Conservation (phyloP, 2,888 invertebrate species). For the Trichopoda pennipes region DNA sequence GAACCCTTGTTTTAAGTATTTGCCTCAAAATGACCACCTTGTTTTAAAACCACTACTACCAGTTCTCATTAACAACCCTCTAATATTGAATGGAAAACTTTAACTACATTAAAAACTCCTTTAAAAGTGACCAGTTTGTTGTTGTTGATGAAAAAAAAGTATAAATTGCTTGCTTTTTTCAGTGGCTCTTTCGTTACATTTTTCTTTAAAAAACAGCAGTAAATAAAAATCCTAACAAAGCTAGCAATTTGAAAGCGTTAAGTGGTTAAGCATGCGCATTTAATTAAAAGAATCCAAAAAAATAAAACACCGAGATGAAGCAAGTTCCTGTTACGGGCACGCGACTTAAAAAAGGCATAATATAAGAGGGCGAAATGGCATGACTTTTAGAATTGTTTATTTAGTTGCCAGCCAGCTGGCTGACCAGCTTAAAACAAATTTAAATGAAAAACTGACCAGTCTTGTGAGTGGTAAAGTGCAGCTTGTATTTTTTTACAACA, state of each 20-base stretch:
- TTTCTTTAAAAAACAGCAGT: background rate
- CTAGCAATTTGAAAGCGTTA: constrained; percentile 53
- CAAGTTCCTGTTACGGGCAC: constrained; percentile 38
- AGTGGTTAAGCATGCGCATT: constrained; percentile 67
- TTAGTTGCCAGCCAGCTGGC: constrained; percentile 13
- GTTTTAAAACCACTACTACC: background rate
- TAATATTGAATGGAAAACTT: constrained; percentile 3
- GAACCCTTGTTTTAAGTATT: background rate
- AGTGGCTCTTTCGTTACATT: constrained; percentile 7
- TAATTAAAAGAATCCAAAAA: constrained; percentile 54
- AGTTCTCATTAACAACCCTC: constrained; percentile 25
- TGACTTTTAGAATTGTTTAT: constrained; percentile 20
- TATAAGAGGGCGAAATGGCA: constrained; percentile 16
- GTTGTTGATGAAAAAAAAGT: background rate
- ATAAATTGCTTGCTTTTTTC: constrained; percentile 1
- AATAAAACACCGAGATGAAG: background rate
- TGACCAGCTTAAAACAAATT: constrained; percentile 8
- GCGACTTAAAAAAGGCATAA: constrained; percentile 35
- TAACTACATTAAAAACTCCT: background rate
- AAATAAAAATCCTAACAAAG: constrained; percentile 33
- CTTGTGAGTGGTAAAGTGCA: constrained; percentile 32
- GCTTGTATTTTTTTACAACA: constrained; percentile 31
- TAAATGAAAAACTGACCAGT: constrained; percentile 38
- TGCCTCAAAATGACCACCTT: constrained; percentile 19
- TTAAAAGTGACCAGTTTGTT: constrained; percentile 38